These are phyloP conservation scores for Dyspetes luteomarginatus DNA, from an alignment of 2,888 invertebrate genomes.

Conservation along the genomic window DNA sequence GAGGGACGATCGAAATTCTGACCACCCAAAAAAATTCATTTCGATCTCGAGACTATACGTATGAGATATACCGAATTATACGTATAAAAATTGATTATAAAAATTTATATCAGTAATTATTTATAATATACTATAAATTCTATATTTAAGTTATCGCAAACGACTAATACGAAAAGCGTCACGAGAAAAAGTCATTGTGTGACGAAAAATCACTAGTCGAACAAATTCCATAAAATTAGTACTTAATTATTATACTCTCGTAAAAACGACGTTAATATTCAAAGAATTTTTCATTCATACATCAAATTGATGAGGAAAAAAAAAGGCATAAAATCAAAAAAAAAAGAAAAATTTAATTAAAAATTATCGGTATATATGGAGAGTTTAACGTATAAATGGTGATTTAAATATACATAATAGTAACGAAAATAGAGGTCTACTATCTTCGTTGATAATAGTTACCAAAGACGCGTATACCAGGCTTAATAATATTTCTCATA, in stretches of 20 bases:
- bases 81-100: too few species aligned
- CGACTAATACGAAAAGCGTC: background rate
- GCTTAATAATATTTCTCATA: conserved; percentile 3
- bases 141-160: background rate
- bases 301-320: too few species aligned
- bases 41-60: conserved; percentile 27
- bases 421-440: too few species aligned
- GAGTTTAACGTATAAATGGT: too few species aligned
- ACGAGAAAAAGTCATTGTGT: background rate
- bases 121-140: conserved; percentile 7
- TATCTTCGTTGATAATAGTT: conserved; percentile 9
- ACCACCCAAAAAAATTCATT: conserved; percentile 49
- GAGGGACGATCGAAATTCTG: conserved; percentile 78
- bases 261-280: too few species aligned
- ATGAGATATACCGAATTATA: conserved; percentile 22
- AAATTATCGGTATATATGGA: too few species aligned
- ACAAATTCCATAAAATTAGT: too few species aligned
- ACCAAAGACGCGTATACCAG: conserved; percentile 47
- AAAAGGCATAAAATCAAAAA: too few species aligned
- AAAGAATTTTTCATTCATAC: too few species aligned
- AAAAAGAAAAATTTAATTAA: too few species aligned
- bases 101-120: background rate
- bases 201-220: background rate
- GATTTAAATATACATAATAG: too few species aligned
- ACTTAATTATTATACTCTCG: too few species aligned